Conservation (phyloP, 2,888 invertebrate species). For the Nemoura dubitans region DNA sequence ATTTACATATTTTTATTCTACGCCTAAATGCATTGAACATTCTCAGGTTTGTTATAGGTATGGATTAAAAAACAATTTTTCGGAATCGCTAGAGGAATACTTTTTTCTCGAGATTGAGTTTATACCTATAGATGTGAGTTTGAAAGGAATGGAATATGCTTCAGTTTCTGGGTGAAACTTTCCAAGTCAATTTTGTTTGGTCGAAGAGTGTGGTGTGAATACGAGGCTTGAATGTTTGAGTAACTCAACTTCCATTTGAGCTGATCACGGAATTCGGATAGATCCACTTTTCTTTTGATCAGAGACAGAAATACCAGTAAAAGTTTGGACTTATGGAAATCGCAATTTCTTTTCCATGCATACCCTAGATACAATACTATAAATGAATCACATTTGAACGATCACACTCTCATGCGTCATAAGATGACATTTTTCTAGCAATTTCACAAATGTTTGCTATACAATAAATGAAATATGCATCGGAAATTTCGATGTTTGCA, state of each 20-base stretch:
- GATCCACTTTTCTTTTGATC: background rate
- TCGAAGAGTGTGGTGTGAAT: background rate
- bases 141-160: background rate
- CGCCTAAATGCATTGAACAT: background rate
- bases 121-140: background rate
- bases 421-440: no score
- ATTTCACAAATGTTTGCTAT: no score
- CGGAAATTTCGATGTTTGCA: no score
- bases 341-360: no score
- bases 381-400: no score
- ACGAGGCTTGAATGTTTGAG: background rate
- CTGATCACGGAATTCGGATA: background rate
- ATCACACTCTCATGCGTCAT: no score
- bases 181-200: background rate
- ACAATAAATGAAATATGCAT: no score
- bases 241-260: background rate
- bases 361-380: no score
- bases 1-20: background rate
- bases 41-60: background rate
- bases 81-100: no score
- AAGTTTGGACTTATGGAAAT: no score
- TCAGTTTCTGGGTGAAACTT: background rate
- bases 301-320: background rate
- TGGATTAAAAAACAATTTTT: background rate
- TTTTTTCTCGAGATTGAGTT: background rate